These are phyloP conservation scores for Aegotheles bennettii DNA, from an alignment of 2,113 vertebrate genomes.

Conservation along the genomic window DNA sequence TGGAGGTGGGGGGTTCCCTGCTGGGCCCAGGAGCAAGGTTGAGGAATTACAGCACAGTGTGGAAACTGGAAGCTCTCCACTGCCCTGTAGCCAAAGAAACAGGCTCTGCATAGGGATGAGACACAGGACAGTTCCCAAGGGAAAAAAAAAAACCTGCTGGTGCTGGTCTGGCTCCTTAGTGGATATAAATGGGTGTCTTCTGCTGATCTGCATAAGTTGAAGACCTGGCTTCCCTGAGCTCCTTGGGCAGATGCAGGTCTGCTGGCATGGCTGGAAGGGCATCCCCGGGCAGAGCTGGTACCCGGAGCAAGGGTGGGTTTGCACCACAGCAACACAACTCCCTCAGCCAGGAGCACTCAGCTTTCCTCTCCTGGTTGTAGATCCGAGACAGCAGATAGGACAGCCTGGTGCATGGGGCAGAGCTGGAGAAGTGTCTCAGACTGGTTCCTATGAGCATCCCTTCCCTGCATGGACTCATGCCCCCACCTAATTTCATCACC, in stretches of 20 bases:
- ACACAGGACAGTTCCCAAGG: constrained; percentile 40
- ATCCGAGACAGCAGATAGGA: not conserved
- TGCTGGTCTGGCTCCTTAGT: not conserved
- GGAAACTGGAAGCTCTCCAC: not conserved
- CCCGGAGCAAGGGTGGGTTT: accelerated
- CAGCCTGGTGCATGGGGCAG: accelerated
- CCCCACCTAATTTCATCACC: not conserved
- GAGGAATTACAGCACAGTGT: not conserved
- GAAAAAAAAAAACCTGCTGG: not conserved
- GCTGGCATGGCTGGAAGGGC: not conserved
- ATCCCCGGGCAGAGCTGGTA: not conserved
- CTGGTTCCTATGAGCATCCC: not conserved
- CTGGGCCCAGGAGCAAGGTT: not conserved
- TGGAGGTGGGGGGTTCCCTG: not conserved
- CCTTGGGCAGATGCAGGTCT: not conserved
- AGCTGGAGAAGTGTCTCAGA: not conserved
- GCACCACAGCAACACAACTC: not conserved
- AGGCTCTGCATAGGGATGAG: not conserved
- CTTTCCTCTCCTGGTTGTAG: not conserved
- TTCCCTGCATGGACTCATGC: accelerated
- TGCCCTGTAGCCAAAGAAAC: constrained; percentile 22
- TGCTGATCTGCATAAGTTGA: not conserved
- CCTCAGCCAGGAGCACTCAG: accelerated
- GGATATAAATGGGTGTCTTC: not conserved
- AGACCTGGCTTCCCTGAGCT: not conserved